These are phyloP conservation scores for Patagioenas fasciata DNA, from an alignment of 2,113 vertebrate genomes.

Conservation along the genomic window DNA sequence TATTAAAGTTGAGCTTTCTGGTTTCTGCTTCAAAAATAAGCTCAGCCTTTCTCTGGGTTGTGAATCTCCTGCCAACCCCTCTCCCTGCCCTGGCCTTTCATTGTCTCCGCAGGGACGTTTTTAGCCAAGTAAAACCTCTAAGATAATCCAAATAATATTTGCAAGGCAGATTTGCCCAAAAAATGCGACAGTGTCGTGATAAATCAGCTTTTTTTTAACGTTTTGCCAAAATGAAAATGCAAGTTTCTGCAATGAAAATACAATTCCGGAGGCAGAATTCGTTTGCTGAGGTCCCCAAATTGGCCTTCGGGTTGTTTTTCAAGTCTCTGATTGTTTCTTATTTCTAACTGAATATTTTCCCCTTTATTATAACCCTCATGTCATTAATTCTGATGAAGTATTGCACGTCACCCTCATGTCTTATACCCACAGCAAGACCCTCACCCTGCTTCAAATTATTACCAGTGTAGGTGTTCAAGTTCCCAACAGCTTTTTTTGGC, in stretches of 20 bases:
- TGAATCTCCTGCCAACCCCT: background rate
- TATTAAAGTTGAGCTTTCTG: background rate
- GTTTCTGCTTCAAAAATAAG: background rate
- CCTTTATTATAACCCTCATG: background rate
- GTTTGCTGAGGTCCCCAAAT: background rate
- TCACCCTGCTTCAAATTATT: background rate
- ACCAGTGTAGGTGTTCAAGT: background rate
- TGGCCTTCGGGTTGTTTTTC: background rate
- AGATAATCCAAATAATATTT: background rate
- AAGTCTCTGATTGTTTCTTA: background rate
- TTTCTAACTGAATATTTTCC: background rate
- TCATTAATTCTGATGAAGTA: too few relatives aligned
- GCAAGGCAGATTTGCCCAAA: background rate
- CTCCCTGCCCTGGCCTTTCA: background rate
- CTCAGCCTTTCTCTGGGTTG: background rate
- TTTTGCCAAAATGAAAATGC: background rate
- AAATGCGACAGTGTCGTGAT: background rate
- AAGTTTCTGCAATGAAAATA: background rate
- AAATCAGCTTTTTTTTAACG: background rate
- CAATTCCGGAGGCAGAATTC: background rate
- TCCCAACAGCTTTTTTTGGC: background rate
- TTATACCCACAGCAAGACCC: background rate
- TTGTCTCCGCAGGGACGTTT: background rate
- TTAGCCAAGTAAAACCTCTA: background rate
- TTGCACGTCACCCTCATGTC: fast-evolving